Base-by-base conservation (phyloP, 2,888 invertebrate genomes). In the Eulithis testata region DNA sequence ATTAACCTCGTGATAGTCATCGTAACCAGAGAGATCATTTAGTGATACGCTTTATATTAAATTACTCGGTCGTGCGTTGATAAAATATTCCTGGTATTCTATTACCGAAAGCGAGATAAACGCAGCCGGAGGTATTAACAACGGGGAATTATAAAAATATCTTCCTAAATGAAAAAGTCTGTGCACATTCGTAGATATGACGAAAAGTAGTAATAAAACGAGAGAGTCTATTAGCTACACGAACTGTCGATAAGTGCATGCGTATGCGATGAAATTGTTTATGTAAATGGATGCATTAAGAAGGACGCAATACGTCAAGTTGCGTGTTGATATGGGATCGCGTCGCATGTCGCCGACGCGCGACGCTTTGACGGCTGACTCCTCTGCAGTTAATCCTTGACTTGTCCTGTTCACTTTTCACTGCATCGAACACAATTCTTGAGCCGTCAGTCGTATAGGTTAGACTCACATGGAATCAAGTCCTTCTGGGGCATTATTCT, bases 1-100 rank as follows among this genome's bases (percentile, higher is more conserved):
- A 92, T 93, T 92, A 88, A 90, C 85, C 87, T 82, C 70, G 78
- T 82, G 93, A 93, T 92, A 93, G 80, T 85, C 84, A 93, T 93
- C 92, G 86, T 82, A 76, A 82, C 84, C 78, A 62, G 76, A 84
- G 86, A 91, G 92, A 93, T 92, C 91, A 90, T 91, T 91, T 89
- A 89, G 90, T 91, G 92, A 92, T 93, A 93, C 90, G 91, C 87
- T 92, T 92, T 92, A 92, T 92, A 92, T 93, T 93, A 93, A 92
- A 93, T 93, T 93, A 93, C 92, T 91, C 87, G 91, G 91, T 91
- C 92, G 91, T 92, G 92, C 87, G 87, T 89, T 90, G 92, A 90
- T 92, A 90, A 91, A 90, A 91, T 91, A 90, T 90, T 89, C 88
- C 78, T 78, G 81, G 90, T 92, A 91, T 92, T 91, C 91, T 90